Base-by-base conservation (phyloP, 1,140 invertebrate species). In the Bombus haemorrhoidalis region DNA sequence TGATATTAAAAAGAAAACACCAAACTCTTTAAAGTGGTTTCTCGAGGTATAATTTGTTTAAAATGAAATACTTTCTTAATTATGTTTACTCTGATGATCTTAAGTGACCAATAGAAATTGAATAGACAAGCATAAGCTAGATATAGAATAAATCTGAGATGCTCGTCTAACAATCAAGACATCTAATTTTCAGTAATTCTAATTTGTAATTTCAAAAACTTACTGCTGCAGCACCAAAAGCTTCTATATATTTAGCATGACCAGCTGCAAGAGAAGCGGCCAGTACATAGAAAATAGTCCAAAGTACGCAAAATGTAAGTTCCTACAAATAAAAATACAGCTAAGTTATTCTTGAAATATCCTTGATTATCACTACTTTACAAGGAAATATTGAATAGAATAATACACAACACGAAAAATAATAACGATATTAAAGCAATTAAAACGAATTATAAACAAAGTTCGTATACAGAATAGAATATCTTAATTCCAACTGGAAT, bases 221-320 rank as follows among this genome's bases (percentile, higher is more conserved):
- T 95, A 98, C 97, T 77, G 97, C 96, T 83, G 97, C 97, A 57
- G 95, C 95, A 8, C 93, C 94, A 43, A 96, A 96, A 34, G 96
- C 96, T 78, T 96, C 96, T 53, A 93, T 93, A n/a, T 85, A 47
- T 53, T 88, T 81, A 3, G 94, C 95, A 39, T 91, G 93, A 83
- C 94, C 94, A 59, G 96, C 96, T 4, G 96, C 96, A 43, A 98
- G 94, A 57, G 96, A 95, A 3, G 97, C 95, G 6, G 97, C 97
- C 80, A 97, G 94, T 34, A 98, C 92, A 90, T 97, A 98, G 68
- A 98, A 96, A 13, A 97, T 90, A 5, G 96, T 96, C 97, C 97
- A 98, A 5, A 98, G 71, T 2, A 95, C 94, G 93, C 97, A 97
- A 94, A 97, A 98, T 32, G 96, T 95, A 53, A 98, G 96, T 95